phyloP scores from a whole-genome alignment of 2,797 vertebrate species.

The Chlorospingus semifuscus region DNA sequence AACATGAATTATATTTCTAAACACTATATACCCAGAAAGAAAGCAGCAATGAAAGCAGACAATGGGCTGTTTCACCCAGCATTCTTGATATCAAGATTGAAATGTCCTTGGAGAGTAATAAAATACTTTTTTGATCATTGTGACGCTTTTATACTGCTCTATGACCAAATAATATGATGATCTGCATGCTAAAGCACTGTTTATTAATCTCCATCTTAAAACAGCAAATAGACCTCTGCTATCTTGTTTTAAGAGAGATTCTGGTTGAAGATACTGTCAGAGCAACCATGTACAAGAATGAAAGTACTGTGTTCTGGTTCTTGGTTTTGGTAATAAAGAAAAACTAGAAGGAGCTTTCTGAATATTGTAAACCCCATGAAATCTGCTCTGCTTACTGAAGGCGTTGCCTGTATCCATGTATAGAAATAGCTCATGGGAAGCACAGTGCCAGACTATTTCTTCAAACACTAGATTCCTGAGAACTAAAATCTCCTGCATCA shows the following conservation, averaged over 20 bases:
- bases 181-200: background rate
- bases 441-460: background rate
- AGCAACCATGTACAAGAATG: background rate
- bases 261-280: background rate
- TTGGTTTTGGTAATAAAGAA: background rate
- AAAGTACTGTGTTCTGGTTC: background rate
- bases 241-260: background rate
- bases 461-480: slow-evolving; percentile 8
- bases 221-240: background rate
- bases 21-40: background rate
- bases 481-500: slow-evolving; percentile 7
- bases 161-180: background rate
- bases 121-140: background rate
- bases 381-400: background rate
- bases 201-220: background rate
- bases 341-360: background rate
- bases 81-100: background rate
- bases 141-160: background rate
- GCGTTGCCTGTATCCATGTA: background rate
- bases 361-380: background rate
- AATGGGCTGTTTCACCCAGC: background rate
- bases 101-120: background rate
- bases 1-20: background rate
- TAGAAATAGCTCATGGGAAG: background rate
- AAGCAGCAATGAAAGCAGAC: background rate